Base-by-base conservation (phyloP, 2,888 invertebrate genomes). In the Danaus chrysippus region DNA sequence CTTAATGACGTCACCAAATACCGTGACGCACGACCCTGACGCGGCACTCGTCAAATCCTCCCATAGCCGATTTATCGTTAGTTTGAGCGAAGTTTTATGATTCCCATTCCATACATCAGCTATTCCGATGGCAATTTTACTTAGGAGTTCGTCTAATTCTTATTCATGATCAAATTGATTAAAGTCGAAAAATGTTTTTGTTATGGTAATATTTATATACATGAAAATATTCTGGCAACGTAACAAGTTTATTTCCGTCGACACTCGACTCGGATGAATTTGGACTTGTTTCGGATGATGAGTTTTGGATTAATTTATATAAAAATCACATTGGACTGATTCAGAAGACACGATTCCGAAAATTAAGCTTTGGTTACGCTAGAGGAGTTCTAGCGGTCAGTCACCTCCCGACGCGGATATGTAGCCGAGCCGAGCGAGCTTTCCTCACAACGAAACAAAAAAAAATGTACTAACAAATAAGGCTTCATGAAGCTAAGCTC, bases 311-410 rank as follows among this genome's bases (percentile, higher is more conserved):
- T 49, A 49, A 10, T 49, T 17, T 49, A 2, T 49, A 49, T 17
- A 17, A 10, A 46, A 15, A 46, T 46, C 46, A 13, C n/a, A 3
- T 49, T 49, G 17, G 11, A 11, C 15, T 17, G 15, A 17, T 49
- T 49, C 10, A 49, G 49, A 49, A 15, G 15, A 49, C 10, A 49
- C 17, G 49, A 61, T 55, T 57, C 58, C 60, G 55, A 58, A 63
- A 65, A 67, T 68, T 64, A 65, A 63, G 73, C 76, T 78, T 73
- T 79, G 80, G 85, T 83, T 82, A 86, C 84, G 83, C 78, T 76
- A 77, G 79, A 76, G 82, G 81, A 77, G 78, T 82, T 87, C 86
- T 72, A 83, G 81, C 68, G 88, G 90, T 87, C 89, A 86, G 78
- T 77, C 86, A 90, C 88, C 88, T 83, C 83, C 79, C 79, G 81